These are phyloP conservation scores for Galbula dea DNA, from an alignment of 2,113 vertebrate genomes.

Conservation along the genomic window DNA sequence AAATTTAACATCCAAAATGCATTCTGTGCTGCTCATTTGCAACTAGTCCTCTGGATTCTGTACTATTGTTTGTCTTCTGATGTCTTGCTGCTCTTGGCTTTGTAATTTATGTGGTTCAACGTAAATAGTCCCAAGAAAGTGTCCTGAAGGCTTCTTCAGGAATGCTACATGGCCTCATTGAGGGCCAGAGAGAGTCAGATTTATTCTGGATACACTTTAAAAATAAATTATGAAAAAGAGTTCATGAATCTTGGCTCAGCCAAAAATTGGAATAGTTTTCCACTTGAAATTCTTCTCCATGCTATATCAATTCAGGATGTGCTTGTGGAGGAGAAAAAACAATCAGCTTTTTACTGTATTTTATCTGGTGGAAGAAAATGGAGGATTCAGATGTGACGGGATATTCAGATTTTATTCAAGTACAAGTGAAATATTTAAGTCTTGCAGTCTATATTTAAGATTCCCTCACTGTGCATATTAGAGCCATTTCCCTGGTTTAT, in stretches of 20 bases:
- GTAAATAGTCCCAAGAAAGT: not conserved
- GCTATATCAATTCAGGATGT: not conserved
- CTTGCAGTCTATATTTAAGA: not conserved
- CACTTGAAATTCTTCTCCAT: not conserved
- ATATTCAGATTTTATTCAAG: not conserved
- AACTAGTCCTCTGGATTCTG: not conserved
- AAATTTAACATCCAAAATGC: slow-evolving; percentile 7
- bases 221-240: not conserved
- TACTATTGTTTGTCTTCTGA: not conserved
- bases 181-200: not conserved
- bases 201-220: not conserved
- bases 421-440: not conserved
- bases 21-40: not conserved
- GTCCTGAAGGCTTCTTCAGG: not conserved
- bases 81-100: not conserved
- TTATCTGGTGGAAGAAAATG: not conserved
- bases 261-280: not conserved
- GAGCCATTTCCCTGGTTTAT: not conserved
- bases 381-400: not conserved
- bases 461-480: not conserved
- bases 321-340: not conserved
- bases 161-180: not conserved
- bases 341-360: not conserved
- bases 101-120: not conserved
- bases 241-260: not conserved